Percentiles rank a stretch among this genome's conserved stretches.
Conservation (phyloP, 1,140 invertebrate species). For the Drosophila tropicalis region DNA sequence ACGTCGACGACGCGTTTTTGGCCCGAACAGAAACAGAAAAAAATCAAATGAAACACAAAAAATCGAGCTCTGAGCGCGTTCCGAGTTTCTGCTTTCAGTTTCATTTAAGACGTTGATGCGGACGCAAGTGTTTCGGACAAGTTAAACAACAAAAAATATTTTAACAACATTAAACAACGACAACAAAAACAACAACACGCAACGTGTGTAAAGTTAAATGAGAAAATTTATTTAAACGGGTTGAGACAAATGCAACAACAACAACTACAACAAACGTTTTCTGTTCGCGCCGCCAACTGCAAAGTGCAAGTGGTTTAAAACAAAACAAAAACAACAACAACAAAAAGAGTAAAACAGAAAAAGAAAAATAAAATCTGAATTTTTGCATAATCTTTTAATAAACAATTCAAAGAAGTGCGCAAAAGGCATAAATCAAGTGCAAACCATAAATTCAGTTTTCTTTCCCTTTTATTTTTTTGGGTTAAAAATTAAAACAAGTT, state of each 20-base stretch:
- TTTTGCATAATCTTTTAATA: conserved; percentile 72
- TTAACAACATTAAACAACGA: conserved; percentile 34
- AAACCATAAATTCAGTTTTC: conserved; percentile 52
- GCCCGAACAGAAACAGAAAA: conserved; percentile 20
- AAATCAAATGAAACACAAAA: conserved; percentile 14
- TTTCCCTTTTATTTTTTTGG: conserved; percentile 47
- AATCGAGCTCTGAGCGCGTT: conserved; percentile 42
- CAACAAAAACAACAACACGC: conserved; percentile 38
- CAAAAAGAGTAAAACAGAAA: conserved; percentile 5
- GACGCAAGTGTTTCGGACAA: conserved; percentile 59
- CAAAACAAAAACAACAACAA: background rate
- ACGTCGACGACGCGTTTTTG: conserved; percentile 18
- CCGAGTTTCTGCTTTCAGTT: conserved; percentile 77
- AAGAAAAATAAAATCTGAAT: background rate
- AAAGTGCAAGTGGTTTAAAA: conserved; percentile 43
- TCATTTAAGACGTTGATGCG: conserved; percentile 79
- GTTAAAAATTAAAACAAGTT: conserved; percentile 64
- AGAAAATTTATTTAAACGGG: conserved; percentile 57
- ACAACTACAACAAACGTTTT: conserved; percentile 30
- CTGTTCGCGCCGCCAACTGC: conserved; percentile 31
- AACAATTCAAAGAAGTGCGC: conserved; percentile 77
- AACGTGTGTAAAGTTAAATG: conserved; percentile 47
- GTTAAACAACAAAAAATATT: conserved; percentile 29
- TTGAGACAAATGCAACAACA: conserved; percentile 49
- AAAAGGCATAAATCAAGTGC: conserved; percentile 75